Evolutionary conservation across 2,797 vertebrate species (phyloP), one percentile per base, ranked within the genome.

Genomic region (Ambastaia sidthimunki): DNA sequence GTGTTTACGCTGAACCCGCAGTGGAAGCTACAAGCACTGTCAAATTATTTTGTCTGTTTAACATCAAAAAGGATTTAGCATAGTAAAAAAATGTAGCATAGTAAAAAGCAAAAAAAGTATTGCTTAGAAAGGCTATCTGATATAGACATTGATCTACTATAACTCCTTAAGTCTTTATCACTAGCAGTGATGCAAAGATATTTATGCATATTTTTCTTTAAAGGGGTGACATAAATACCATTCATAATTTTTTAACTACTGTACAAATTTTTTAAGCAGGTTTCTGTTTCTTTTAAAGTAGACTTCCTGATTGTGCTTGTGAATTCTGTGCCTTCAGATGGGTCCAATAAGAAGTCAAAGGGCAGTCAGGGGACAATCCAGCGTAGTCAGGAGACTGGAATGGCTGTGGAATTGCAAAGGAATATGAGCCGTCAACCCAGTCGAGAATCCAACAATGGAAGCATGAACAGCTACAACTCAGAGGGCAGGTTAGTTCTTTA

Each of bases 381-480:
- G 88, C 93, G 98, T 89, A 99, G 98, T 93, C 97, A 97, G 48
- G 98, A 99, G 89, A 99, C 97, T 0, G 98, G 98, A 41, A 97
- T 98, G 96, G 98, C 98, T 1, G 97, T 97, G 9, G 97, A 98
- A 89, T 86, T 93, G 82, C 95, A 96, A 89, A 91, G 97, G 83
- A 98, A 94, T 88, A 97, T 99, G 96, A 96, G 96, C 48, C 94
- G 97, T 6, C 97, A 99, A 84, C 95, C 97, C 6, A 99, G 98
- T 89, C 93, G 95, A 28, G 98, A 99, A 89, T 98, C 97, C 84
- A 98, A 96, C 47, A 98, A 98, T 0, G 96, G 97, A 90, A 98
- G 96, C 92, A 97, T 98, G 91, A 97, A 97, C 91, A 98, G 98
- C 89, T 99, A 94, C 31, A 98, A 94, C 93, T 99, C 98, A 0